These are phyloP conservation scores for Gallinago solitaria DNA, from an alignment of 2,797 vertebrate species.

Conservation along the genomic window DNA sequence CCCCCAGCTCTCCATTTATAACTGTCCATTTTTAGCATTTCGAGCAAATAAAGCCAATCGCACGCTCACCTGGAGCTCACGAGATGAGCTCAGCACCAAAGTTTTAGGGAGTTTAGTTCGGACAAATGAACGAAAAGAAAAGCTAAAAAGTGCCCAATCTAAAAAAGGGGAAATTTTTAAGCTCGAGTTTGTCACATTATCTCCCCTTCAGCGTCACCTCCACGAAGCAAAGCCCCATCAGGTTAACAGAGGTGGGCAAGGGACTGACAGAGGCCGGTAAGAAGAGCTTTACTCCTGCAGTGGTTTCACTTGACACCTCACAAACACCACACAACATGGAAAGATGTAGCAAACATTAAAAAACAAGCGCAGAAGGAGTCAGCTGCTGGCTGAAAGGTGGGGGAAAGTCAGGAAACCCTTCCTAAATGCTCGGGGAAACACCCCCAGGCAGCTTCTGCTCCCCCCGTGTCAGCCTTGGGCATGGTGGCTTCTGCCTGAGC, in stretches of 20 bases:
- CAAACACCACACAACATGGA: rapidly evolving
- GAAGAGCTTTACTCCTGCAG: not conserved
- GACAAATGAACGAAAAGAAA: not conserved
- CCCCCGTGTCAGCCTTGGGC: not conserved
- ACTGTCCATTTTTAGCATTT: rapidly evolving
- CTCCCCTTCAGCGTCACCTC: not conserved
- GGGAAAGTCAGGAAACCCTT: not conserved
- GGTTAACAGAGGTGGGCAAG: not conserved
- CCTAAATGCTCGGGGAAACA: not conserved
- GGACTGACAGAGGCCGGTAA: not conserved
- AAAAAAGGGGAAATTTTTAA: not conserved
- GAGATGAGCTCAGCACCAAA: not conserved
- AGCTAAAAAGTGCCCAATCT: not conserved
- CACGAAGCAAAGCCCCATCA: not conserved
- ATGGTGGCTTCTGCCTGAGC: not conserved
- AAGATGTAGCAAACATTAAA: not conserved
- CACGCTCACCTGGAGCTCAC: not conserved
- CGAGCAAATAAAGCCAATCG: not conserved
- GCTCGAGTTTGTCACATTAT: rapidly evolving
- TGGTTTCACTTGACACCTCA: not conserved
- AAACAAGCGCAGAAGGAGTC: not conserved
- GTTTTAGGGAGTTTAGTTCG: not conserved
- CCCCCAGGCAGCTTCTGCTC: rapidly evolving
- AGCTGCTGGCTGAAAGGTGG: not conserved
- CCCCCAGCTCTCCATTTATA: not conserved